Evolutionary conservation across 2,797 vertebrate genomes (phyloP).

Genomic region (Dipus sagitta): DNA sequence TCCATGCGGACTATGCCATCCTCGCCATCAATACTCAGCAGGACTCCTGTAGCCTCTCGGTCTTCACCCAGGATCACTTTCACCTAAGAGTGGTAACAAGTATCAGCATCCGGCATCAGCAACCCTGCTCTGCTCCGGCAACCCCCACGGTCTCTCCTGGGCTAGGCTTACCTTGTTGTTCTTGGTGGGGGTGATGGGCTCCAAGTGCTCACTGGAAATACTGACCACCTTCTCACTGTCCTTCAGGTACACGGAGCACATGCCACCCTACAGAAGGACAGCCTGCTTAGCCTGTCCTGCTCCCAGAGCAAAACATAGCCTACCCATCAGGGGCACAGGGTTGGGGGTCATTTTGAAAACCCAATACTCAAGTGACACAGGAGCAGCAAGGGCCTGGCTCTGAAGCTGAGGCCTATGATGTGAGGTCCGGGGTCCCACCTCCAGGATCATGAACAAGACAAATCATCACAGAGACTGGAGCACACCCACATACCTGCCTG

Average conservation of each 20-base stretch:
- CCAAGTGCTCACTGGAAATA: constrained; percentile 95
- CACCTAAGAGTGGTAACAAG: constrained; percentile 86
- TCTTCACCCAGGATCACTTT: constrained; percentile 97
- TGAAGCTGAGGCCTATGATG: background rate
- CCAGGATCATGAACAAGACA: background rate
- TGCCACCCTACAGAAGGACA: constrained; percentile 90
- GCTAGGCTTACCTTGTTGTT: constrained; percentile 93
- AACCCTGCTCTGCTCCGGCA: background rate
- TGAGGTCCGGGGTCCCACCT: background rate
- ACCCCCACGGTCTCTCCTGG: background rate
- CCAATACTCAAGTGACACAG: background rate
- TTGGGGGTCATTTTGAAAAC: background rate
- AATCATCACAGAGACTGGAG: background rate
- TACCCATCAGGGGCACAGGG: too few relatives aligned
- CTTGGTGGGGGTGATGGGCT: constrained; percentile 96
- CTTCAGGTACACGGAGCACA: constrained; percentile 96
- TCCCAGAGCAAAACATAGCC: background rate
- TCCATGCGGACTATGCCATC: constrained; percentile 97
- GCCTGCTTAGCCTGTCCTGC: constrained; percentile 28
- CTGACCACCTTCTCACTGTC: constrained; percentile 96
- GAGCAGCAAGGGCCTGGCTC: background rate
- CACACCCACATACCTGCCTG: too few relatives aligned
- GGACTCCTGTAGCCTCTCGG: constrained; percentile 94
- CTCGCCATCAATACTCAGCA: constrained; percentile 96
- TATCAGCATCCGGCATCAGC: background rate